A percentile compares a stretch with the other conserved stretches of the same genome.
Conservation (phyloP, 1,140 invertebrate species). For the Euwallacea similis region DNA sequence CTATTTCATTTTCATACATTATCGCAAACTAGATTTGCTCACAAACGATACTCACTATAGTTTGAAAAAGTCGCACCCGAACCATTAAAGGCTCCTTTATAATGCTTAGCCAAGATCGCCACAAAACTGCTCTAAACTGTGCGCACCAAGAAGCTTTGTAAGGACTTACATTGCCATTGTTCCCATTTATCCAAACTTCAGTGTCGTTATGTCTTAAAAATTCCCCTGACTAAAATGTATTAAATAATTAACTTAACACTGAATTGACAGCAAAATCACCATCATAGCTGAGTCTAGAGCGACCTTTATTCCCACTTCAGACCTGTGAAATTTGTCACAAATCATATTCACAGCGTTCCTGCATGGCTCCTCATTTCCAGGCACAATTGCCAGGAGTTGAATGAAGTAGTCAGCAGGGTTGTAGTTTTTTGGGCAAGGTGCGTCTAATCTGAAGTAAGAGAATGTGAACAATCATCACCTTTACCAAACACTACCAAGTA, state of each 20-base stretch:
- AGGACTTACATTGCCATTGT: slow-evolving; percentile 33
- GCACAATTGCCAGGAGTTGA: slow-evolving; percentile 80
- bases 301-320: slow-evolving; percentile 63
- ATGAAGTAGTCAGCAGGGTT: slow-evolving; percentile 96
- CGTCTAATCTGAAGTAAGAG: slow-evolving; percentile 63
- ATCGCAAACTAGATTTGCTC: too few relatives aligned
- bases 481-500: neutral
- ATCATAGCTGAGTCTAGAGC: slow-evolving; percentile 58
- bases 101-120: slow-evolving; percentile 86
- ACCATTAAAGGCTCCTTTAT: slow-evolving; percentile 89
- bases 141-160: slow-evolving; percentile 87
- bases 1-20: too few relatives aligned
- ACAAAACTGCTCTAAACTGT: slow-evolving; percentile 87
- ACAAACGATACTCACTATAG: slow-evolving; percentile 68
- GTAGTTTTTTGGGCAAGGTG: slow-evolving; percentile 81
- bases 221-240: slow-evolving; percentile 24
- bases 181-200: slow-evolving; percentile 34
- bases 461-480: neutral
- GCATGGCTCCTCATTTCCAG: slow-evolving; percentile 76
- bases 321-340: slow-evolving; percentile 72
- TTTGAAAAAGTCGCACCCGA: slow-evolving; percentile 86
- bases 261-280: slow-evolving; percentile 36
- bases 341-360: slow-evolving; percentile 74
- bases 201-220: slow-evolving; percentile 31
- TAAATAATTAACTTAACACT: neutral